Evolutionary conservation across 2,113 vertebrate genomes (phyloP).

Genomic region (Hirundichthys speculiger): DNA sequence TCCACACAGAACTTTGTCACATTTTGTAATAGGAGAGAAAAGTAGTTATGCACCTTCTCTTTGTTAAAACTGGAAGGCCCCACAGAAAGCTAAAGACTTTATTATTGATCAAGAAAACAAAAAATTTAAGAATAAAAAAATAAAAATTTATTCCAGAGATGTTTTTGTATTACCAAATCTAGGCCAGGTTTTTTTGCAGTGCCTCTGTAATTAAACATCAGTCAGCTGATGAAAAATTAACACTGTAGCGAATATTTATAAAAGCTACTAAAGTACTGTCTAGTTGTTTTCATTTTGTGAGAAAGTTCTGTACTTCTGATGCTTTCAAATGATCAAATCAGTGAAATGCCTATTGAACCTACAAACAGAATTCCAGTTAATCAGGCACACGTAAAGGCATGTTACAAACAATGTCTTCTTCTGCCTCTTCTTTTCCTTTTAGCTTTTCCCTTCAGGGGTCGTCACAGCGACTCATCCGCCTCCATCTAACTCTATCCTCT

Average conservation of each 20-base stretch:
- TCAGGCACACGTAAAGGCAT: conserved; percentile 22
- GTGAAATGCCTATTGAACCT: conserved; percentile 27
- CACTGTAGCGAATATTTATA: conserved; percentile 6
- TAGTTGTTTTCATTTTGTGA: conserved; percentile 28
- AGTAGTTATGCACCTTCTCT: too few relatives aligned
- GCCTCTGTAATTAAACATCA: conserved; percentile 19
- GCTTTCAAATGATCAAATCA: conserved; percentile 50
- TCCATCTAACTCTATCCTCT: too few relatives aligned
- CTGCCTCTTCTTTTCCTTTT: too few relatives aligned
- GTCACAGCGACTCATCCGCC: too few relatives aligned
- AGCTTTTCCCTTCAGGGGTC: too few relatives aligned
- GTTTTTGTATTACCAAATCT: not conserved
- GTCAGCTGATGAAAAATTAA: conserved; percentile 35
- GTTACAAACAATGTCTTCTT: conserved; percentile 23
- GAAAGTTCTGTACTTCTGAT: conserved; percentile 8
- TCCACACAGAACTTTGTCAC: not conserved
- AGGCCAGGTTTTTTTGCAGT: not conserved
- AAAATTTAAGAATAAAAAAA: conserved; percentile 10
- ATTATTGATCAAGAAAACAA: conserved; percentile 4
- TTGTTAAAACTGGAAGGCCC: not conserved
- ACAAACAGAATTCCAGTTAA: conserved; percentile 60
- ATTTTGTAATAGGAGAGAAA: not conserved
- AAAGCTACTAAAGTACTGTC: conserved; percentile 19
- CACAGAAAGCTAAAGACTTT: not conserved
- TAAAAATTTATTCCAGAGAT: conserved; percentile 7